Evolutionary conservation across 2,797 vertebrate genomes (phyloP).

Genomic region (Macropus fuliginosus): DNA sequence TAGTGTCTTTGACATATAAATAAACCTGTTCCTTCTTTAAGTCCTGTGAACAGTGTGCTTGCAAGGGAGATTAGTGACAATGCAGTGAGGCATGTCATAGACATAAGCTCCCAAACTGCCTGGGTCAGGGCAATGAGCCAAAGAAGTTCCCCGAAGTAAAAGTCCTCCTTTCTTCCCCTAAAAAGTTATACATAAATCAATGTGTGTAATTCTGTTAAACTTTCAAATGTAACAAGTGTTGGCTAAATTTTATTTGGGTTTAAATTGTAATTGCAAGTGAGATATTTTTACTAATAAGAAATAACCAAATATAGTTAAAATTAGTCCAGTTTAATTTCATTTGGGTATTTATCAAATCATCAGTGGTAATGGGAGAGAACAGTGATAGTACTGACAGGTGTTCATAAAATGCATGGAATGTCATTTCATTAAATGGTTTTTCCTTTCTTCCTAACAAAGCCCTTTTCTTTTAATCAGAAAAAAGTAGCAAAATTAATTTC

Average conservation of each 20-base stretch:
- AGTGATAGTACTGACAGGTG: constrained; percentile 18
- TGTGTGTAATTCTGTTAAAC: neutral
- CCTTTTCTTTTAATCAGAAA: constrained; percentile 5
- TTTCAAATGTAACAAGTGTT: constrained; percentile 29
- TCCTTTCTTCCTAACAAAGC: constrained; percentile 6
- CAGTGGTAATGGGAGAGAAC: constrained; percentile 23
- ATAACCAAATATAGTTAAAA: constrained; percentile 39
- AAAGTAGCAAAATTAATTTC: constrained; percentile 19
- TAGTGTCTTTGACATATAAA: neutral
- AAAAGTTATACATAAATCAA: neutral
- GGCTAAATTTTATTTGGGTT: neutral
- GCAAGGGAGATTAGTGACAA: neutral
- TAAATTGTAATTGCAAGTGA: constrained; percentile 38
- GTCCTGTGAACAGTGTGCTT: neutral
- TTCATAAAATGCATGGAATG: constrained; percentile 15
- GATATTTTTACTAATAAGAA: constrained; percentile 15
- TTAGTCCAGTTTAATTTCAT: constrained; percentile 22
- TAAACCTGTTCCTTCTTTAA: neutral
- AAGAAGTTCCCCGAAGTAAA: neutral
- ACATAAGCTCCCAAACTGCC: neutral
- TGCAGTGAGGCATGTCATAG: neutral
- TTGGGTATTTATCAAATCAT: constrained; percentile 53
- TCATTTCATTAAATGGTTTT: constrained; percentile 2
- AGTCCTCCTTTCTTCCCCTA: neutral
- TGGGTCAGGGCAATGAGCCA: neutral